Base-by-base conservation (phyloP, 2,113 vertebrate species). In the Grantiella picta region DNA sequence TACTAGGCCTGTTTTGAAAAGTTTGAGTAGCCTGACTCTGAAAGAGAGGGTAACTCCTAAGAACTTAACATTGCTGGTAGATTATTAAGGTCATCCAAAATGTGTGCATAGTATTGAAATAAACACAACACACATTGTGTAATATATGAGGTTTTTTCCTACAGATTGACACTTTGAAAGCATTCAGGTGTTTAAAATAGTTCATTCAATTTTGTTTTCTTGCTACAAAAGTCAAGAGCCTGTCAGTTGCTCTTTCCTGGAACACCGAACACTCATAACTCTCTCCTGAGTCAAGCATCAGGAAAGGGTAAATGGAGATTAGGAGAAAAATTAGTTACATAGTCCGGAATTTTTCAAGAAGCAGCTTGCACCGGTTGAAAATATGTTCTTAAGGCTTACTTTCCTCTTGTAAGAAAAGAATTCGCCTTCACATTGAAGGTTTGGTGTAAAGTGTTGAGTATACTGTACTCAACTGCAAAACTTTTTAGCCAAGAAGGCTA, bases 171-270 rank as follows among this genome's bases (percentile, higher is more conserved):
- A 86, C 64, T 81, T 84, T 78, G 73, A 86, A 94, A 92, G 50
- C 68, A 70, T 94, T 82, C 45, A 65, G 45, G 60, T 86, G 33
- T 94, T 96, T 83, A 56, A 86, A 91, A 86, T 60, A 69, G 45
- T 86, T 78, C 5, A 36, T 93, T 95, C 82, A 42, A 45, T 91
- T 91, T 92, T 84, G 33, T 77, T 95, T 96, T 81, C 72, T 90
- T 86, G 68, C 45, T 83, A 25, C 49, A 45, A 49, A 93, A 95
- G 70, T 82, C 85, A 90, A 84, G 52, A 93, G 17, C 53, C 44
- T 88, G 66, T 80, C 82, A 92, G 61, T 77, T 94, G 86, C 61
- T 94, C 71, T 90, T 95, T 94, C 49, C 36, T 90, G 66, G 28
- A 95, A 77, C 57, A 68, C 22, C 3, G 9, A 88, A 72, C 71